Percentiles rank a stretch among this genome's conserved stretches.
Conservation (phyloP, 2,888 invertebrate genomes). For the Autographa pulchrina region DNA sequence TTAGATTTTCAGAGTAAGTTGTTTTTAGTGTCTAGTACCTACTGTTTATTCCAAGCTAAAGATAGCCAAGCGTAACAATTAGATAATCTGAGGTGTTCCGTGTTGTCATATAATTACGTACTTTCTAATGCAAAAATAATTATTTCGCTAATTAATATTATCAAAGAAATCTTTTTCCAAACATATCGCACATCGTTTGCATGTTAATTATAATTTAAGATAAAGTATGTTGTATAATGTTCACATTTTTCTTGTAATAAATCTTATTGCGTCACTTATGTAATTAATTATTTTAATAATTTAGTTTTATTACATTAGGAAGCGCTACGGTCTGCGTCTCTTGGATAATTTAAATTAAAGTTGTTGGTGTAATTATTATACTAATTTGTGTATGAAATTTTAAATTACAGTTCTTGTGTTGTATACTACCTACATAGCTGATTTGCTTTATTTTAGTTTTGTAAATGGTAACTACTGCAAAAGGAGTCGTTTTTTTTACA, state of each 20-base stretch:
- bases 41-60: no score
- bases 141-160: not conserved
- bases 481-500: no score
- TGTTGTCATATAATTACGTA: not conserved
- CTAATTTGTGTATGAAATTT: conserved; percentile 14
- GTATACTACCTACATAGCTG: not conserved
- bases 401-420: conserved; percentile 9
- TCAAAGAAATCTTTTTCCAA: not conserved
- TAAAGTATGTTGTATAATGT: conserved; percentile 5
- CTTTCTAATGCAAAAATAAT: conserved; percentile 3
- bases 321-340: conserved; percentile 17
- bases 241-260: conserved; percentile 6
- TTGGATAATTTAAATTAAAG: conserved; percentile 25
- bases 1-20: no score
- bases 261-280: conserved; percentile 22
- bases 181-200: conserved; percentile 1
- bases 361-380: conserved; percentile 12
- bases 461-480: no score
- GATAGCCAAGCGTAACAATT: not conserved
- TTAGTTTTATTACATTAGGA: conserved; percentile 23
- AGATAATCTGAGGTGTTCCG: not conserved
- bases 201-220: not conserved
- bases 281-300: conserved; percentile 23
- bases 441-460: no score
- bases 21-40: no score